Percentiles rank a stretch among this genome's conserved stretches.
Evolutionary conservation across 2,797 vertebrate species (phyloP).

Genomic region (Rhynchotus rufescens): DNA sequence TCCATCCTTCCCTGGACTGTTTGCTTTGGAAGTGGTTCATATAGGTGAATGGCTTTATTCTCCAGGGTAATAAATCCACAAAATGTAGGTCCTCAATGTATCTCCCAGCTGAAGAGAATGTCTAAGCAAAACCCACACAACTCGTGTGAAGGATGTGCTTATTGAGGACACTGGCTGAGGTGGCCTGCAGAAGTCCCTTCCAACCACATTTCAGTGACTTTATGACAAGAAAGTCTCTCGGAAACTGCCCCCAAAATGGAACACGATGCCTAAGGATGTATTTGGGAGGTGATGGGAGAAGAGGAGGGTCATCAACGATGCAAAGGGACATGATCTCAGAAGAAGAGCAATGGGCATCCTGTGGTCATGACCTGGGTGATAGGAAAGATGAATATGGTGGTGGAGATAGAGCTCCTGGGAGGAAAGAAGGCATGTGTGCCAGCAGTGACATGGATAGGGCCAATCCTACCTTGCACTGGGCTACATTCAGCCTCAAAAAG

Average conservation of each 20-base stretch:
- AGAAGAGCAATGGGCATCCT: neutral
- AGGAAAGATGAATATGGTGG: neutral
- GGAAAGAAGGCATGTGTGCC: neutral
- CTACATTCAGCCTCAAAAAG: neutral
- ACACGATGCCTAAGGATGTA: no score
- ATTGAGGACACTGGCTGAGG: neutral
- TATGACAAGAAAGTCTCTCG: neutral
- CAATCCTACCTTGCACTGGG: neutral
- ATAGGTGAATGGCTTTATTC: rapidly evolving
- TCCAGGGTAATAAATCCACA: neutral
- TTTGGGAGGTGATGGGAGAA: neutral
- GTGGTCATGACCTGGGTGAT: neutral
- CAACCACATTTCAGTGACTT: neutral
- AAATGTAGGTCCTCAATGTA: neutral
- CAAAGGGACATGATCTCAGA: neutral
- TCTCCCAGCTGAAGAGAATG: rapidly evolving
- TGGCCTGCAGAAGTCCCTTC: neutral
- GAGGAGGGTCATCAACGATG: neutral
- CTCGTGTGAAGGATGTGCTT: neutral
- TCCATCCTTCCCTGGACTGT: neutral
- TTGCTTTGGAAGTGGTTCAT: rapidly evolving
- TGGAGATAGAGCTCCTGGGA: neutral
- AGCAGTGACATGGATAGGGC: neutral
- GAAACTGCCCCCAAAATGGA: neutral
- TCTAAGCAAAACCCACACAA: neutral